Conservation (phyloP, 2,113 vertebrate genomes). For the Seriola quinqueradiata region DNA sequence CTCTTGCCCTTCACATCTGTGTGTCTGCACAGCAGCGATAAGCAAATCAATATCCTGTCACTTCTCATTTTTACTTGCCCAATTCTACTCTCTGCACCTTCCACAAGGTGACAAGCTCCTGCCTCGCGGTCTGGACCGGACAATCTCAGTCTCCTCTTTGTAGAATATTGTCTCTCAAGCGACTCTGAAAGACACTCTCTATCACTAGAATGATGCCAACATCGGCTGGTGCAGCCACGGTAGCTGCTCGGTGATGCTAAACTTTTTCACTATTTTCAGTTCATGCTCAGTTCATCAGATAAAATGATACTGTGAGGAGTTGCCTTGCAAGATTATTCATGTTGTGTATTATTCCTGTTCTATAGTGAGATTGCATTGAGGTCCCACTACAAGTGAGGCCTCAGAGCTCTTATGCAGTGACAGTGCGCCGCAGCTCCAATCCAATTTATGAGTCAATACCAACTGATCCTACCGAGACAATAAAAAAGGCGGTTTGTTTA, state of each 20-base stretch:
- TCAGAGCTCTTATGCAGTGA: slow-evolving; percentile 16
- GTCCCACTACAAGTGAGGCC: slow-evolving; percentile 14
- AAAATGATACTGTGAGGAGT: slow-evolving; percentile 32
- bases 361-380: slow-evolving; percentile 14
- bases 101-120: slow-evolving; percentile 86
- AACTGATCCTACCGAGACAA: slow-evolving; percentile 18
- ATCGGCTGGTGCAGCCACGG: slow-evolving; percentile 29
- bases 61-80: slow-evolving; percentile 88
- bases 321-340: slow-evolving; percentile 37
- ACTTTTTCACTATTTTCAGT: slow-evolving; percentile 37
- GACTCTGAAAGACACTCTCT: slow-evolving; percentile 60
- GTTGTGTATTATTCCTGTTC: slow-evolving; percentile 30
- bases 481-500: slow-evolving; percentile 12
- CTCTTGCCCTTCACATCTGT: slow-evolving; percentile 85
- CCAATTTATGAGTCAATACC: slow-evolving; percentile 9
- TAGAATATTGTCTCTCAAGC: slow-evolving; percentile 75
- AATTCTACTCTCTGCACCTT: slow-evolving; percentile 85
- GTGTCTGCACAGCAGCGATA: slow-evolving; percentile 87
- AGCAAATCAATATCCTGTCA: slow-evolving; percentile 90
- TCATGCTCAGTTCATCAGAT: slow-evolving; percentile 45
- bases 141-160: slow-evolving; percentile 73
- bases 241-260: slow-evolving; percentile 30
- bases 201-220: slow-evolving; percentile 59
- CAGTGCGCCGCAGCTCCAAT: neutral
- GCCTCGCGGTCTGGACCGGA: slow-evolving; percentile 73